phyloP scores from a whole-genome alignment of 53 echinoderm and acorn worm genomes.

The Zoroaster sp. region DNA sequence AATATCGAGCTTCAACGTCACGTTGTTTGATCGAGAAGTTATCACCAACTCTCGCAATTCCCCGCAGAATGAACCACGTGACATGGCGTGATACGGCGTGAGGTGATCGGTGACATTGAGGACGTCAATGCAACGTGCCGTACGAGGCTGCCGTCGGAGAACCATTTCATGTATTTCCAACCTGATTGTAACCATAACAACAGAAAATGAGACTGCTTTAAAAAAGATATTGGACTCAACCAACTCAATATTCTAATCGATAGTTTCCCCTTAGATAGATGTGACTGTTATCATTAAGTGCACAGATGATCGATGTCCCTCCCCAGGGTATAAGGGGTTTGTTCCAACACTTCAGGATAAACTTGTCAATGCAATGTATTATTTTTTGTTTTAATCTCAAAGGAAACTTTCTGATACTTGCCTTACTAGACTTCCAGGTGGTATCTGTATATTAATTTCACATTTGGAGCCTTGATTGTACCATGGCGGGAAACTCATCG shows the following conservation, averaged over 20 bases:
- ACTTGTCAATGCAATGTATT: no score
- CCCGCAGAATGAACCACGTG: slow-evolving; percentile 91
- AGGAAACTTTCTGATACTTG: no score
- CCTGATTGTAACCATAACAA: no score
- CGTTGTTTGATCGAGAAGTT: slow-evolving; percentile 80
- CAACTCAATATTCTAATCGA: no score
- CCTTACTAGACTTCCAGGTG: slow-evolving; percentile 70
- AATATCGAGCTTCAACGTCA: slow-evolving; percentile 71
- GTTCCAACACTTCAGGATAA: no score
- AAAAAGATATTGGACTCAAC: no score
- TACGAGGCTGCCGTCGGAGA: slow-evolving; percentile 60
- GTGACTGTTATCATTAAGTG: no score
- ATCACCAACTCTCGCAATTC: slow-evolving; percentile 74
- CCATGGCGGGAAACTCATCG: slow-evolving; percentile 78
- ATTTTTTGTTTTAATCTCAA: no score
- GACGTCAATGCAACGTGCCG: slow-evolving; percentile 69
- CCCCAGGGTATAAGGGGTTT: no score
- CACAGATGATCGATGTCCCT: no score
- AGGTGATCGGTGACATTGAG: slow-evolving; percentile 85
- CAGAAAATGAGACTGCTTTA: no score
- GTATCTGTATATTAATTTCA: slow-evolving; percentile 70
- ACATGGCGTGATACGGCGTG: slow-evolving; percentile 39
- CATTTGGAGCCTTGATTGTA: slow-evolving; percentile 81
- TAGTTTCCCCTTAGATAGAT: no score
- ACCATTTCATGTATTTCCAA: slow-evolving; percentile 71